Evolutionary conservation across 2,888 invertebrate species (phyloP).

Genomic region (Creontiades dilutus): DNA sequence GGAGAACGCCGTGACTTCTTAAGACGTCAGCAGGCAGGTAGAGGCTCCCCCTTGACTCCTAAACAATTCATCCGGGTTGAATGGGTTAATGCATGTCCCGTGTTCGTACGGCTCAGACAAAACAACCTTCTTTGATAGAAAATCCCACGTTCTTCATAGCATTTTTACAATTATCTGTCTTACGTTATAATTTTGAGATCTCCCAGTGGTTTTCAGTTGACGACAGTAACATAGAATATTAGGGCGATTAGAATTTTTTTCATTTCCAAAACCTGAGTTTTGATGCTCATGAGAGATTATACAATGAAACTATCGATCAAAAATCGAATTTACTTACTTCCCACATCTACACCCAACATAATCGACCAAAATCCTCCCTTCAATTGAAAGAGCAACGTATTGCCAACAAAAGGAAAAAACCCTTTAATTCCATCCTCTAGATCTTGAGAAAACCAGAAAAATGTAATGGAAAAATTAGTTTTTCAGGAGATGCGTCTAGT

Average conservation of each 20-base stretch:
- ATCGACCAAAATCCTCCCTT: conserved; percentile 11
- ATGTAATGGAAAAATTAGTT: conserved; percentile 17
- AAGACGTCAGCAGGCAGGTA: too few relatives aligned
- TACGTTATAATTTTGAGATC: not conserved
- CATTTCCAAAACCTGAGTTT: not conserved
- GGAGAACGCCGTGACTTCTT: too few relatives aligned
- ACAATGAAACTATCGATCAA: not conserved
- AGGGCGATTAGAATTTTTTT: not conserved
- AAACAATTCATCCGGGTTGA: too few relatives aligned
- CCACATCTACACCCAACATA: not conserved
- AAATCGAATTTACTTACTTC: conserved; percentile 21
- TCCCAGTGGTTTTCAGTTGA: conserved; percentile 13
- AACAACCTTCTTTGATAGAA: not conserved
- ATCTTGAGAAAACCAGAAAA: conserved; percentile 1
- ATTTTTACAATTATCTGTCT: not conserved
- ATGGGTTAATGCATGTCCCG: not conserved
- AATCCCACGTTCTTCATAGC: not conserved
- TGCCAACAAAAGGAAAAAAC: conserved; percentile 3
- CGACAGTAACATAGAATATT: conserved; percentile 5
- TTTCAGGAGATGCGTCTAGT: conserved; percentile 29
- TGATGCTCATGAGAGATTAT: conserved; percentile 20
- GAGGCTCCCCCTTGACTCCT: too few relatives aligned
- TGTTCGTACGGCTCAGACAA: conserved; percentile 9
- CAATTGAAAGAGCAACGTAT: not conserved
- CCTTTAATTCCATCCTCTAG: not conserved